phyloP scores from a whole-genome alignment of 2,888 invertebrate species.

The Lithophane ornitopus region DNA sequence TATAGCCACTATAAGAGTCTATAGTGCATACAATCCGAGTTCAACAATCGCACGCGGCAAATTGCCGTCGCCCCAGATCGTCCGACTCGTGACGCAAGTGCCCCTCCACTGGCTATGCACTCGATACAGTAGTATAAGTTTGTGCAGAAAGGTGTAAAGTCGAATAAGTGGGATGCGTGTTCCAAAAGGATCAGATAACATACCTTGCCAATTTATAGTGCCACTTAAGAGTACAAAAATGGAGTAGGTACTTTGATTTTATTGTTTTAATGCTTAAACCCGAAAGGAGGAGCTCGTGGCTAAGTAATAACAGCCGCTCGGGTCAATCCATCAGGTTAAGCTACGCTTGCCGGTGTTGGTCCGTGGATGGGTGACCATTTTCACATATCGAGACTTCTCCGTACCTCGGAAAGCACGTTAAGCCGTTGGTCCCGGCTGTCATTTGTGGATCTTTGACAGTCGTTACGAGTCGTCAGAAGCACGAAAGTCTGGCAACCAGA shows the following conservation, averaged over 20 bases:
- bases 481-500: too few relatives aligned
- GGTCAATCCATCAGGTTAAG: too few relatives aligned
- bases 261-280: not conserved
- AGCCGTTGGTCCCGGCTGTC: too few relatives aligned
- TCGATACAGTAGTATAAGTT: slow-evolving; percentile 38
- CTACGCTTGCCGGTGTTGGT: too few relatives aligned
- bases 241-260: not conserved
- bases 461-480: too few relatives aligned
- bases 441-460: too few relatives aligned
- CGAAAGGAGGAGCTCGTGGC: too few relatives aligned
- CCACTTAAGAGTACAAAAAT: not conserved
- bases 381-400: too few relatives aligned
- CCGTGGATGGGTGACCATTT: too few relatives aligned
- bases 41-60: slow-evolving; percentile 74
- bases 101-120: slow-evolving; percentile 37
- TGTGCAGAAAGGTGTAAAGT: not conserved
- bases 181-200: not conserved
- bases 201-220: not conserved
- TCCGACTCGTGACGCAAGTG: slow-evolving; percentile 73
- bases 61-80: slow-evolving; percentile 74
- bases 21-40: slow-evolving; percentile 61
- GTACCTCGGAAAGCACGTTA: too few relatives aligned
- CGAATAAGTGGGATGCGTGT: not conserved
- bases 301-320: too few relatives aligned
- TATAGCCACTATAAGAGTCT: not conserved